Evolutionary conservation across 2,888 invertebrate species (phyloP).

Genomic region (Stramonita haemastoma): DNA sequence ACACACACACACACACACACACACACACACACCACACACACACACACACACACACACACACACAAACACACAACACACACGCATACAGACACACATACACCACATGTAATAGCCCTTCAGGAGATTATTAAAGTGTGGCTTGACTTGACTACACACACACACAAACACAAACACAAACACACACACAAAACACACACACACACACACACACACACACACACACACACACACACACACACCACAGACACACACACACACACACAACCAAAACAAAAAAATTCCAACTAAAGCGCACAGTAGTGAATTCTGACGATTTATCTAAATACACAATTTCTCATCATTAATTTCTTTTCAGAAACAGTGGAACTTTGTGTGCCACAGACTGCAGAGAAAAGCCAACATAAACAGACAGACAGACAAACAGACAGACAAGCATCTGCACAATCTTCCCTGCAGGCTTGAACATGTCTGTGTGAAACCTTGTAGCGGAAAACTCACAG

Average conservation of each 20-base stretch:
- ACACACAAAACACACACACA: neutral
- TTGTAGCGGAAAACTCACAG: too few relatives aligned
- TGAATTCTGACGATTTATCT: neutral
- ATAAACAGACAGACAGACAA: neutral
- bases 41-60: too few relatives aligned
- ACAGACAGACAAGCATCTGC: neutral
- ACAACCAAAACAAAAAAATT: neutral
- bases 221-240: too few relatives aligned
- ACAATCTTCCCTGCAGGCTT: too few relatives aligned
- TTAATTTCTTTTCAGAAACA: too few relatives aligned
- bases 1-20: neutral
- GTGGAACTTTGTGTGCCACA: too few relatives aligned
- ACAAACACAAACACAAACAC: slow-evolving; percentile 3
- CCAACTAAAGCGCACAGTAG: neutral
- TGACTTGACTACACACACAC: neutral
- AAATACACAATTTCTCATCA: too few relatives aligned
- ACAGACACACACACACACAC: neutral
- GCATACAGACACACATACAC: neutral
- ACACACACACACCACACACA: neutral
- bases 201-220: neutral
- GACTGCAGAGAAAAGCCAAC: neutral
- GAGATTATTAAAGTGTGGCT: neutral
- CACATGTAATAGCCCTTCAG: too few relatives aligned
- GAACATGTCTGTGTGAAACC: too few relatives aligned
- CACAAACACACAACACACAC: too few relatives aligned